Conservation (phyloP, 2,797 vertebrate genomes). For the Ispidina lecontei region DNA sequence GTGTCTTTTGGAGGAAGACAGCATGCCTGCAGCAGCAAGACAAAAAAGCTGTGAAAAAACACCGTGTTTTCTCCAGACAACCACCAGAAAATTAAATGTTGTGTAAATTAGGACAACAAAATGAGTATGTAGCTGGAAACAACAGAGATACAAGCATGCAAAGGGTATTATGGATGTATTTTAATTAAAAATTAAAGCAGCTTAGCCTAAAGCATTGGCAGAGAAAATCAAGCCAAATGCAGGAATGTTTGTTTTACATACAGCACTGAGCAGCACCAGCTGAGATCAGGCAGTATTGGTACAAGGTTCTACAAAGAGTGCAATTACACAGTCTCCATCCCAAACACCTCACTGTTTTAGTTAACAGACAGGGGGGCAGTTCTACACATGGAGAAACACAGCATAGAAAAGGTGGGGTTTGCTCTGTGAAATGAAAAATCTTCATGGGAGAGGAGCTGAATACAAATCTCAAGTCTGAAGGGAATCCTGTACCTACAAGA, state of each 20-base stretch:
- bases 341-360: not conserved
- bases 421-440: not conserved
- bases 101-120: constrained; percentile 14
- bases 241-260: not conserved
- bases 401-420: not conserved
- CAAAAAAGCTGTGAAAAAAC: not conserved
- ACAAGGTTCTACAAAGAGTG: not conserved
- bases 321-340: not conserved
- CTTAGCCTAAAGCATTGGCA: not conserved
- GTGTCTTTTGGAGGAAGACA: not conserved
- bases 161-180: constrained; percentile 25
- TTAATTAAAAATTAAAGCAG: constrained; percentile 57
- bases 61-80: not conserved
- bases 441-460: not conserved
- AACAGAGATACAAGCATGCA: constrained; percentile 21
- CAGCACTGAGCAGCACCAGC: not conserved
- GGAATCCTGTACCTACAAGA: not conserved
- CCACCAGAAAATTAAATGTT: constrained; percentile 46
- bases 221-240: not conserved
- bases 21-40: not conserved
- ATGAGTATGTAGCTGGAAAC: not conserved
- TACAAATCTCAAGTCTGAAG: not conserved
- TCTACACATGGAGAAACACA: not conserved
- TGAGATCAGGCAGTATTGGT: not conserved
- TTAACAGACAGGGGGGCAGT: not conserved